Percentiles rank a stretch among this genome's conserved stretches.
phyloP scores from a whole-genome alignment of 2,888 invertebrate species.

The Drosophila mettleri region DNA sequence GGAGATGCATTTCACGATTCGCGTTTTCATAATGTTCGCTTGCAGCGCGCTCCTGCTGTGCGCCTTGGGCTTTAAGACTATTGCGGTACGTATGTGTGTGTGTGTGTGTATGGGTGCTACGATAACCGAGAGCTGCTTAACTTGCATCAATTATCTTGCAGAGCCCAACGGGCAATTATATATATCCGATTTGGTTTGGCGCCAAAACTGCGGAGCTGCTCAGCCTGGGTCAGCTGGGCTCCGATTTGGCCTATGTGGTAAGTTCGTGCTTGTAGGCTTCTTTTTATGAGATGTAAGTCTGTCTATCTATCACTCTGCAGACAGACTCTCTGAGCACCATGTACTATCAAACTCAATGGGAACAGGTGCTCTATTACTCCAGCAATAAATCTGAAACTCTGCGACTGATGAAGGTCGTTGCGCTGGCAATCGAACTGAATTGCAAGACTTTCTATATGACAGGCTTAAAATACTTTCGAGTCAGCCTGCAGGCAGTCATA shows the following conservation, averaged over 20 bases:
- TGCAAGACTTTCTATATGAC: constrained; percentile 69
- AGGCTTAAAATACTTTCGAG: constrained; percentile 74
- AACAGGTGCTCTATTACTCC: constrained; percentile 65
- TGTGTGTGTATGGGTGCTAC: too few species aligned
- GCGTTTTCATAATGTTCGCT: constrained; percentile 75
- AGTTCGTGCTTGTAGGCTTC: too few species aligned
- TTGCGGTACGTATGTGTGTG: constrained; percentile 53
- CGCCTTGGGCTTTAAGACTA: constrained; percentile 74
- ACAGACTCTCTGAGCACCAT: constrained; percentile 70
- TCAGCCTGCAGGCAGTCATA: constrained; percentile 69
- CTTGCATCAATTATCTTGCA: constrained; percentile 20
- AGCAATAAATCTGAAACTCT: constrained; percentile 64
- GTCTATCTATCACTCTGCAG: constrained; percentile 32
- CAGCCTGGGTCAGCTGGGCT: constrained; percentile 69
- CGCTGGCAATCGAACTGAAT: constrained; percentile 69
- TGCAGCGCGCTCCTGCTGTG: constrained; percentile 74
- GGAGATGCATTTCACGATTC: constrained; percentile 68
- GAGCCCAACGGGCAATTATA: constrained; percentile 68
- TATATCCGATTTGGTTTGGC: constrained; percentile 69
- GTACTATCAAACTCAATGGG: constrained; percentile 78
- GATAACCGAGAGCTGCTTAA: background rate
- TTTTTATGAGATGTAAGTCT: too few species aligned
- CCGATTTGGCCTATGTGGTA: constrained; percentile 68
- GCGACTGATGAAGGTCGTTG: constrained; percentile 68
- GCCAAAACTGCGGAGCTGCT: constrained; percentile 72